Percentiles rank a stretch among this genome's conserved stretches.
Conservation (phyloP, 2,888 invertebrate genomes). For the Helicoverpa assulta region DNA sequence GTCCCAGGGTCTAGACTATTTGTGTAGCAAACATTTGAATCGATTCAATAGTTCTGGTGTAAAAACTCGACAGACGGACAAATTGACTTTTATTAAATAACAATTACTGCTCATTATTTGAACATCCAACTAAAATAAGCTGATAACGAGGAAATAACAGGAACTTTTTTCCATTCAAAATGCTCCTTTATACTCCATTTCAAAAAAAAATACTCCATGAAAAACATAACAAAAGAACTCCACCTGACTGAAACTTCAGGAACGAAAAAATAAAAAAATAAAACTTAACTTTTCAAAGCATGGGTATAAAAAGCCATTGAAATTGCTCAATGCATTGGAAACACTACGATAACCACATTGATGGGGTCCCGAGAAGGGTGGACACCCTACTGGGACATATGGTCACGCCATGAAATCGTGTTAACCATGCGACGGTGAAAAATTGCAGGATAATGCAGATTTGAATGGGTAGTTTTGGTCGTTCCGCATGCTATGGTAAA, state of each 20-base stretch:
- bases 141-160: no score
- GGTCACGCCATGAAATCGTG: constrained; percentile 66
- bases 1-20: no score
- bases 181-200: background rate
- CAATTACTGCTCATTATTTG: no score
- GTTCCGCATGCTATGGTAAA: constrained; percentile 44
- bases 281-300: constrained; percentile 49
- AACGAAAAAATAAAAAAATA: constrained; percentile 27
- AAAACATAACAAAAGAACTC: constrained; percentile 29
- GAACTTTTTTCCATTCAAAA: background rate
- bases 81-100: no score
- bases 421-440: constrained; percentile 67
- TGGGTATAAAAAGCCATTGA: constrained; percentile 57
- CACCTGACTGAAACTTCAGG: constrained; percentile 52
- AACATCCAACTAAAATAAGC: no score
- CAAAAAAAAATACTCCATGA: background rate
- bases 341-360: constrained; percentile 63
- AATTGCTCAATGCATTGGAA: constrained; percentile 72
- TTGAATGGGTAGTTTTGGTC: constrained; percentile 32
- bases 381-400: constrained; percentile 65
- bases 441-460: constrained; percentile 58
- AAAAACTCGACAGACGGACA: no score
- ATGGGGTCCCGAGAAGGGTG: constrained; percentile 53
- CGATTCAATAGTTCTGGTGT: no score
- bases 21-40: no score